Base-by-base conservation (phyloP, 2,113 vertebrate species). In the Murina feae region DNA sequence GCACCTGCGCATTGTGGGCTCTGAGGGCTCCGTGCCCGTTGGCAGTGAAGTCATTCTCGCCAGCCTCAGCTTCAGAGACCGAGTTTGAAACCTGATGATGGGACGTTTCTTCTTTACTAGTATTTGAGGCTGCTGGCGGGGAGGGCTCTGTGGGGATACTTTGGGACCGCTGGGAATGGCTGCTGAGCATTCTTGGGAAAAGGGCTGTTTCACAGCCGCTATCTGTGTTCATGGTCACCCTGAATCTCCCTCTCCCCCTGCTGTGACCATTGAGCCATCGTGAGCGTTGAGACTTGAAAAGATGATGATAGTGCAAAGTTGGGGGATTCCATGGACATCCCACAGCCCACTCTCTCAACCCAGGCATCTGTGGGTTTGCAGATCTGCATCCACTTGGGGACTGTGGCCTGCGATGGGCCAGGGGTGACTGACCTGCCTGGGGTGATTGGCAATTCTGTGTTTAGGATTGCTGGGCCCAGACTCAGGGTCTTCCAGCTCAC, bases 11-110 rank as follows among this genome's bases (percentile, higher is more conserved):
- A 6, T 14, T 14, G 63, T 66, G 32, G 63, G 14, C n/a, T 35
- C n/a, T 1, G 0, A 0, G 10, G 8, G n/a, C 88, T 37, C 53
- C 0, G 21, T 1, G 1, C 23, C 8, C 25, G 0, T 0, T 6
- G 11, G 53, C 20, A 0, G 3, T 9, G 55, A 9, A 0, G 1
- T 18, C 11, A 0, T 23, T 13, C 39, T 23, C 1, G 8, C 28
- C 5, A 20, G 21, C 53, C 30, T 39, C 6, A 0, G 4, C 11
- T 35, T 28, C 8, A 6, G 58, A 63, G 44, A 18, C 60, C 14
- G 0, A 6, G 0, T 18, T 6, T 44, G 81, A 49, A 42, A 32
- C 3, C 4, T 7, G 13, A 32, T 0, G 51, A 11, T 11, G 12
- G 28, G 42, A 72, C 0, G 0, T n/a, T 21, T 23, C 35, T 32